phyloP scores from a whole-genome alignment of 2,113 vertebrate genomes.

The Lynx canadensis region DNA sequence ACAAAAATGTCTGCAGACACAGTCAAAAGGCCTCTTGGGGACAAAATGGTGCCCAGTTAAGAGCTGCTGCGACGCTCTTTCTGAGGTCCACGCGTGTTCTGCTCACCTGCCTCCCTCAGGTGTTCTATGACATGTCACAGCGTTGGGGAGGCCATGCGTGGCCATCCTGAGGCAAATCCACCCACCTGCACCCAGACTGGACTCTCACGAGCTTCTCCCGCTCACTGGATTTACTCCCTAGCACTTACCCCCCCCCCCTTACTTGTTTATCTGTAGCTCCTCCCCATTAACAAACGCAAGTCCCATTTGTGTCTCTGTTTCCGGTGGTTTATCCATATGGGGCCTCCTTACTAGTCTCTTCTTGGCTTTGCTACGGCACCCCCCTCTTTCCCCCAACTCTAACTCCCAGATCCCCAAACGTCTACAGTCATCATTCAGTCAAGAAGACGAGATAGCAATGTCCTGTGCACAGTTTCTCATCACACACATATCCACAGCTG shows the following conservation, averaged over 20 bases:
- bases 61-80: not conserved
- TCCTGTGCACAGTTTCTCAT: not conserved
- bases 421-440: not conserved
- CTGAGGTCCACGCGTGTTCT: accelerated
- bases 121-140: not conserved
- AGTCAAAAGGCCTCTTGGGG: not conserved
- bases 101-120: not conserved
- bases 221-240: not conserved
- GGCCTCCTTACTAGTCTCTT: not conserved
- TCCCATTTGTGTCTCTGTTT: not conserved
- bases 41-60: not conserved
- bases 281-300: not conserved
- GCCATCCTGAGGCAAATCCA: not conserved
- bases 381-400: not conserved
- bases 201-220: too few relatives aligned
- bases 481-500: accelerated
- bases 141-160: not conserved
- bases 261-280: not conserved
- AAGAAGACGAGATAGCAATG: not conserved
- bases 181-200: too few relatives aligned
- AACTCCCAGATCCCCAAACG: not conserved
- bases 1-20: not conserved
- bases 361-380: not conserved
- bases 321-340: not conserved
- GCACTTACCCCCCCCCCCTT: not conserved